Conservation (phyloP, 2,113 vertebrate species). For the Eulacestoma nigropectus region DNA sequence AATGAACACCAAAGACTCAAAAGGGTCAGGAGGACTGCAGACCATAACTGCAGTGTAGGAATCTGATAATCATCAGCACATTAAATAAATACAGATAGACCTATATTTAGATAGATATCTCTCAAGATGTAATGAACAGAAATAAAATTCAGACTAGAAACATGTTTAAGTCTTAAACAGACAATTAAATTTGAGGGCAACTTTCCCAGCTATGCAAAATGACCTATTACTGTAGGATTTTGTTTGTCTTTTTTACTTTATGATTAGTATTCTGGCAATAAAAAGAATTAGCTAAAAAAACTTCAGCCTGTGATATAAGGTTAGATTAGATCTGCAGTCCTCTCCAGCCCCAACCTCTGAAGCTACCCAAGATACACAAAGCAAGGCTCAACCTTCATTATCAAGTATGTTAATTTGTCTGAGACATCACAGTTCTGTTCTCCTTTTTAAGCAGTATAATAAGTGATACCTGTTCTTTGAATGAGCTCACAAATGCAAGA, state of each 20-base stretch:
- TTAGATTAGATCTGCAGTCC: background rate
- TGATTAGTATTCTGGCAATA: background rate
- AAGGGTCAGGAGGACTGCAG: background rate
- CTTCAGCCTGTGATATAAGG: background rate
- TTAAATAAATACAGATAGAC: background rate
- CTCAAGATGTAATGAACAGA: background rate
- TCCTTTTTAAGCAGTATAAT: background rate
- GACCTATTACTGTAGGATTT: background rate
- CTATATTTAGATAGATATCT: background rate
- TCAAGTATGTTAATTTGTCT: background rate
- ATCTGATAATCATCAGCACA: background rate
- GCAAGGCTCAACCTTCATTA: background rate
- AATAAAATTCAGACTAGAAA: background rate
- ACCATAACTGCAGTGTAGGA: fast-evolving
- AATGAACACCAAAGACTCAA: fast-evolving
- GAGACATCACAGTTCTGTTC: background rate
- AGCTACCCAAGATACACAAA: background rate
- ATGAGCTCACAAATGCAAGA: background rate
- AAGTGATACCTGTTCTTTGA: background rate
- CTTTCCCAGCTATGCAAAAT: background rate
- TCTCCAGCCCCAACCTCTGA: background rate
- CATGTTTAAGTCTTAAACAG: background rate
- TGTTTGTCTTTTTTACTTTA: background rate
- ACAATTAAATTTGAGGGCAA: background rate
- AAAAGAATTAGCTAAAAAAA: background rate